Percentiles rank a stretch among this genome's conserved stretches.
phyloP scores from a whole-genome alignment of 2,888 invertebrate species.

The Heliconius aoede region DNA sequence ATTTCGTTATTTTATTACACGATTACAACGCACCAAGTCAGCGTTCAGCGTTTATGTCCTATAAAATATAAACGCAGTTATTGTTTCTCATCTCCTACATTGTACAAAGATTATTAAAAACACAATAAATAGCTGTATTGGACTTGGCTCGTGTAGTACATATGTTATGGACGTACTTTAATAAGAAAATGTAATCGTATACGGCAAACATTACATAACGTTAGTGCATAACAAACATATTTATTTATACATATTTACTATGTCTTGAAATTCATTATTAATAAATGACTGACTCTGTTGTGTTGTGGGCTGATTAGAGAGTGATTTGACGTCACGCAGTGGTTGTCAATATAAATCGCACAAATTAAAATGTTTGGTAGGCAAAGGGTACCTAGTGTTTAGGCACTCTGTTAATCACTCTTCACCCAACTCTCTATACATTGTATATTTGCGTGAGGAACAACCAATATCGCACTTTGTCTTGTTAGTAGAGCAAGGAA shows the following conservation, averaged over 20 bases:
- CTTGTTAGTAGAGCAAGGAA: neutral
- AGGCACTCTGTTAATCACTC: too few relatives aligned
- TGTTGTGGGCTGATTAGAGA: too few relatives aligned
- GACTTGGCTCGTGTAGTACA: neutral
- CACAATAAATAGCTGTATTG: conserved; percentile 3
- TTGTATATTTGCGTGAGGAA: too few relatives aligned
- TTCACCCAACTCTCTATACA: too few relatives aligned
- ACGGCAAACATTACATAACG: conserved; percentile 7
- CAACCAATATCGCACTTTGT: too few relatives aligned
- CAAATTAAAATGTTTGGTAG: too few relatives aligned
- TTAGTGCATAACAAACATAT: conserved; percentile 8
- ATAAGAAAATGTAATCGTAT: conserved; percentile 6
- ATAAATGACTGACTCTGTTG: neutral
- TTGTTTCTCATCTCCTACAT: conserved; percentile 31
- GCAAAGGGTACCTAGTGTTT: too few relatives aligned
- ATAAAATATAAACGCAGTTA: conserved; percentile 42
- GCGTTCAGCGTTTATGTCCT: conserved; percentile 42
- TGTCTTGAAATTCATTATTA: neutral
- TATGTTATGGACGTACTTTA: neutral
- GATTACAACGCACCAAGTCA: conserved; percentile 41
- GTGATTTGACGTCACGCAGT: too few relatives aligned
- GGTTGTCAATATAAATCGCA: too few relatives aligned
- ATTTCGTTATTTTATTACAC: conserved; percentile 41
- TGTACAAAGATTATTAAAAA: conserved; percentile 29
- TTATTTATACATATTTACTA: neutral